Percentiles rank a stretch among this genome's conserved stretches.
Evolutionary conservation across 2,888 invertebrate species (phyloP).

Genomic region (Scaptodrosophila latifasciaeformis): DNA sequence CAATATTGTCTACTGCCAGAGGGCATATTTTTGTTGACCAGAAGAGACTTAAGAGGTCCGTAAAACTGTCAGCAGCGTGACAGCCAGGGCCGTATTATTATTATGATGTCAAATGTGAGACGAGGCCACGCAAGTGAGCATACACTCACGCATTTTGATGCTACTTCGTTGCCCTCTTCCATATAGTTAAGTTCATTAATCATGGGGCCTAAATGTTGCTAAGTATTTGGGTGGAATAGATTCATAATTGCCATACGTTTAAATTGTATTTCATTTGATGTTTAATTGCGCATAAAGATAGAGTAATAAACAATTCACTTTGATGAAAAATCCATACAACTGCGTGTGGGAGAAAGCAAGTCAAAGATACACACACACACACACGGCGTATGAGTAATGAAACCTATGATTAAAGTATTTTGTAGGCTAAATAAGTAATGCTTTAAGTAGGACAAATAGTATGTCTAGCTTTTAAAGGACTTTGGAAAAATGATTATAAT

Average conservation of each 20-base stretch:
- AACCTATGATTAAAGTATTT: neutral
- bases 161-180: no score
- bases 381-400: constrained; percentile 4
- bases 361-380: constrained; percentile 1
- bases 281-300: constrained; percentile 50
- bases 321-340: no score
- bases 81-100: constrained; percentile 58
- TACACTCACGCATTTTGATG: neutral
- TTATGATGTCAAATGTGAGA: constrained; percentile 63
- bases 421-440: no score
- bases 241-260: constrained; percentile 50
- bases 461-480: no score
- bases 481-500: no score
- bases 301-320: neutral
- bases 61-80: constrained; percentile 45
- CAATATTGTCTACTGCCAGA: no score
- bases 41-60: constrained; percentile 12
- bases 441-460: no score
- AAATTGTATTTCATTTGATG: constrained; percentile 42
- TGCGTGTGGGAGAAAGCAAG: neutral
- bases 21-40: no score
- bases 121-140: constrained; percentile 26
- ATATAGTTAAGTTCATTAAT: neutral
- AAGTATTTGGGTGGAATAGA: neutral
- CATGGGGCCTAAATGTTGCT: constrained; percentile 33